Evolutionary conservation across 1,140 invertebrate species (phyloP), one percentile per base, ranked within the genome.

Genomic region (Drosophila rufa): DNA sequence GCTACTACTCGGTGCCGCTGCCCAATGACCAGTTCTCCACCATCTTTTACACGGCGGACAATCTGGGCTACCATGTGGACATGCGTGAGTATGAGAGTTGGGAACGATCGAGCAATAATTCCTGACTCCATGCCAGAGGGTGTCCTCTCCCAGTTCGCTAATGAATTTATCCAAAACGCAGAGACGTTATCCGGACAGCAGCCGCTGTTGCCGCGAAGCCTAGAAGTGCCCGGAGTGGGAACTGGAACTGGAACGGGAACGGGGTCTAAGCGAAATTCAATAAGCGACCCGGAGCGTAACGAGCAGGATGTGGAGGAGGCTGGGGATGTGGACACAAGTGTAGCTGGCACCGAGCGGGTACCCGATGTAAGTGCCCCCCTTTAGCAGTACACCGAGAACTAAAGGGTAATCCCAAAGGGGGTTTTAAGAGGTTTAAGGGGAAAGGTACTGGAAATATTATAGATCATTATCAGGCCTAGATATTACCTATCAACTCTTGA

Each of bases 31-130:
- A 77, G 51, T 91, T 56, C 55, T 71, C 89, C 25, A 92, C 86
- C 1, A 76, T 81, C 1, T 90, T 86, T 60, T 92, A 90, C n/a
- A 79, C 79, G 17, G 91, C 91, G 22, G 91, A 92, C 51, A 78
- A 92, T 38, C 85, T 38, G n/a, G 91, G 91, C 47, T 92, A 75
- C 33, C 81, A 81, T 51, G 81, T 91, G 75, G 87, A 89, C n/a
- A 58, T 38, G 55, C 50, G 91, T 92, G 75, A 89, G 80, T 86
- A 42, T 8, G n/a, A 7, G 3, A 15, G 4, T 0, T 25, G 22
- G 22, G 22, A 25, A 25, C 22, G 22, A 25, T 25, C 22, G 22
- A 22, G 33, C 19, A 4, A 14, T 33, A 51, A 27, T 17, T 38
- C 0, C 11, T 2, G 7, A 14, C 50, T 7, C 51, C 14, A 4